Percentiles rank a stretch among this genome's conserved stretches.
Conservation (phyloP, 2,888 invertebrate species). For the Euspilapteryx auroguttella region DNA sequence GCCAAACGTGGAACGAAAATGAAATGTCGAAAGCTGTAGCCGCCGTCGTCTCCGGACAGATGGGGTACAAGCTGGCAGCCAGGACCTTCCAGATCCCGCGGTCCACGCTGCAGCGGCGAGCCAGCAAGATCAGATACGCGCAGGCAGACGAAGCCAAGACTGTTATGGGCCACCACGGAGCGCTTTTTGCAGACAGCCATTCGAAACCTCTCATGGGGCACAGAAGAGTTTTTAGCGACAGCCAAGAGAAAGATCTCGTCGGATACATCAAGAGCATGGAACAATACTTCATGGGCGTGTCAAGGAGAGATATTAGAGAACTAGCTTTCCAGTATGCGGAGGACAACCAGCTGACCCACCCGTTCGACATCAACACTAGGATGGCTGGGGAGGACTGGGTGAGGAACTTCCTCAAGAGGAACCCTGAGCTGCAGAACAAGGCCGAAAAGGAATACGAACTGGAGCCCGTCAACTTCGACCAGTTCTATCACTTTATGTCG, state of each 20-base stretch:
- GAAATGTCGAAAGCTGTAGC: slow-evolving; percentile 55
- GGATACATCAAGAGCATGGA: slow-evolving; percentile 56
- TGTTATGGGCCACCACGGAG: slow-evolving; percentile 46
- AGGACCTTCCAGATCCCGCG: slow-evolving; percentile 51
- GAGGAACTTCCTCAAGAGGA: slow-evolving; percentile 47
- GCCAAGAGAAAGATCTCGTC: slow-evolving; percentile 47
- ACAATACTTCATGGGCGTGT: slow-evolving; percentile 49
- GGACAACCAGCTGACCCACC: slow-evolving; percentile 42
- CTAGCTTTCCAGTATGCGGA: slow-evolving; percentile 55
- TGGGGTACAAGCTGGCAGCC: slow-evolving; percentile 53
- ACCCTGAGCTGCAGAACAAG: slow-evolving; percentile 40
- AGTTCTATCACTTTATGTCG: slow-evolving; percentile 55
- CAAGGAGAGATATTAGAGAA: slow-evolving; percentile 44
- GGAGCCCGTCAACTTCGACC: slow-evolving; percentile 52
- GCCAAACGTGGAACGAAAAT: slow-evolving; percentile 53
- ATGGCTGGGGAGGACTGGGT: slow-evolving; percentile 59
- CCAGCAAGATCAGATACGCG: slow-evolving; percentile 48
- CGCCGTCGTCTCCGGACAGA: slow-evolving; percentile 50
- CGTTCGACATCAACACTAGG: slow-evolving; percentile 43
- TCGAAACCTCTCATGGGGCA: slow-evolving; percentile 50
- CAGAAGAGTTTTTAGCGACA: slow-evolving; percentile 47
- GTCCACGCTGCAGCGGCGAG: slow-evolving; percentile 47
- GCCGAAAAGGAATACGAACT: slow-evolving; percentile 34
- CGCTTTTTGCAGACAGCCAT: too few species aligned
- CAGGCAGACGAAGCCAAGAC: slow-evolving; percentile 45